Evolutionary conservation across 2,888 invertebrate species (phyloP).

Genomic region (Endotricha flammealis): DNA sequence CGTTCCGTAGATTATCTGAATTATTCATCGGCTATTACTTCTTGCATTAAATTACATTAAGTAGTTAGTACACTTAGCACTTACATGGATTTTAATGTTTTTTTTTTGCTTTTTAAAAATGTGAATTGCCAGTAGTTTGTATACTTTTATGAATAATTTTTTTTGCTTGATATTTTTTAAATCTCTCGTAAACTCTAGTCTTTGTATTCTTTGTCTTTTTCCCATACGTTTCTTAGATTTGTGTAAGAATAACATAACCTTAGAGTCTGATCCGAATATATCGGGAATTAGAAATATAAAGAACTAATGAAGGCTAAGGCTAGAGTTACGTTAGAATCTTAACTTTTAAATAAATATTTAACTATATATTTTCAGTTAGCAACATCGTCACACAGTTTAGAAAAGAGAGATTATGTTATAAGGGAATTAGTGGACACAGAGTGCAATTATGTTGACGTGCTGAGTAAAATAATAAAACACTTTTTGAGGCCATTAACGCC

Average conservation of each 20-base stretch:
- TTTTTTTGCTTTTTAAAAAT: conserved; percentile 19
- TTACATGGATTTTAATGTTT: conserved; percentile 23
- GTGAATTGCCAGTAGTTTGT: too few species aligned
- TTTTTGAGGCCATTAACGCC: conserved; percentile 87
- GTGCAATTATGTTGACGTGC: conserved; percentile 96
- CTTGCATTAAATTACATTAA: conserved; percentile 40
- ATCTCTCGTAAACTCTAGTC: too few species aligned
- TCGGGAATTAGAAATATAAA: too few species aligned
- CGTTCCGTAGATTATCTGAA: conserved; percentile 46
- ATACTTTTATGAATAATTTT: too few species aligned
- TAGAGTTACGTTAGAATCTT: too few species aligned
- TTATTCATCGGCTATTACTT: conserved; percentile 57
- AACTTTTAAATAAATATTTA: too few species aligned
- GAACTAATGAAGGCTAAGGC: too few species aligned
- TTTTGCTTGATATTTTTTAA: conserved; percentile 10
- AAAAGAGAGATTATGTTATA: conserved; percentile 95
- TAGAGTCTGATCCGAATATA: too few species aligned
- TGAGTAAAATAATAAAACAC: conserved; percentile 88
- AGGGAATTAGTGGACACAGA: conserved; percentile 97
- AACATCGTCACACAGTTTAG: conserved; percentile 79
- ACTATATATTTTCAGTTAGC: conserved; percentile 54
- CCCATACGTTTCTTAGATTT: too few species aligned
- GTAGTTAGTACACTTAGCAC: conserved; percentile 28
- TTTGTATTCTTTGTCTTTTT: too few species aligned
- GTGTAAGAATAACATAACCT: too few species aligned